Percentiles rank a stretch among this genome's conserved stretches.
Conservation (phyloP, 1,140 invertebrate genomes). For the Galendromus occidentalis region DNA sequence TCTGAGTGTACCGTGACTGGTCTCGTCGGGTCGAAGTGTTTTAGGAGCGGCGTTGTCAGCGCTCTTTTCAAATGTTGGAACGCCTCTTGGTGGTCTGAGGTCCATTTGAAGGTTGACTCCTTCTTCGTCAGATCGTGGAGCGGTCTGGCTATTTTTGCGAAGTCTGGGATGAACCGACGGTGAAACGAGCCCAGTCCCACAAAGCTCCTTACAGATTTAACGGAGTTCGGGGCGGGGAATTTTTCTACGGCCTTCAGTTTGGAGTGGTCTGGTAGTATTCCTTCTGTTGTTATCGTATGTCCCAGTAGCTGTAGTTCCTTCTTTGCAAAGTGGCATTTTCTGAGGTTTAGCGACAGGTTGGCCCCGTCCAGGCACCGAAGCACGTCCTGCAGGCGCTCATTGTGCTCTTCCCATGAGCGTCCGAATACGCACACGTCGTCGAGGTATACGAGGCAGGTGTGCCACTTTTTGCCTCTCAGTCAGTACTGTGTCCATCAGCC, state of each 20-base stretch:
- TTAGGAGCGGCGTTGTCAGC: slow-evolving; percentile 10
- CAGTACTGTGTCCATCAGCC: too few species aligned
- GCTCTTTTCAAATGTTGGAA: slow-evolving; percentile 13
- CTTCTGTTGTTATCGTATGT: slow-evolving; percentile 7
- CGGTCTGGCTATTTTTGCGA: slow-evolving; percentile 22
- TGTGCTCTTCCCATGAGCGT: slow-evolving; percentile 17
- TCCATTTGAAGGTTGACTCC: slow-evolving; percentile 11
- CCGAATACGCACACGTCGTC: too few species aligned
- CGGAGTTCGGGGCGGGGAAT: slow-evolving; percentile 8
- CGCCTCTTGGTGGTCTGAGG: slow-evolving; percentile 13
- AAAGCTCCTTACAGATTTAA: slow-evolving; percentile 28
- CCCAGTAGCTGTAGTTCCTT: slow-evolving; percentile 13
- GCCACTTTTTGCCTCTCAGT: too few species aligned
- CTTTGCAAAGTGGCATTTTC: slow-evolving; percentile 15
- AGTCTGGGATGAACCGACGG: slow-evolving; percentile 27
- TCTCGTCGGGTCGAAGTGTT: background rate
- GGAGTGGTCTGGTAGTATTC: background rate
- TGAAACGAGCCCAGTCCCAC: slow-evolving; percentile 30
- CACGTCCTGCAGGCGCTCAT: slow-evolving; percentile 10
- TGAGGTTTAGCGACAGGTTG: slow-evolving; percentile 12
- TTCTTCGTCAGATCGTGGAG: slow-evolving; percentile 24
- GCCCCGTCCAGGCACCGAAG: background rate
- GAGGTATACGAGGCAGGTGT: too few species aligned
- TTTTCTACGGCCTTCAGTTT: background rate
- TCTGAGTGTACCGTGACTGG: slow-evolving; percentile 7